phyloP scores from a whole-genome alignment of 2,113 vertebrate species.

The Corapipo altera region DNA sequence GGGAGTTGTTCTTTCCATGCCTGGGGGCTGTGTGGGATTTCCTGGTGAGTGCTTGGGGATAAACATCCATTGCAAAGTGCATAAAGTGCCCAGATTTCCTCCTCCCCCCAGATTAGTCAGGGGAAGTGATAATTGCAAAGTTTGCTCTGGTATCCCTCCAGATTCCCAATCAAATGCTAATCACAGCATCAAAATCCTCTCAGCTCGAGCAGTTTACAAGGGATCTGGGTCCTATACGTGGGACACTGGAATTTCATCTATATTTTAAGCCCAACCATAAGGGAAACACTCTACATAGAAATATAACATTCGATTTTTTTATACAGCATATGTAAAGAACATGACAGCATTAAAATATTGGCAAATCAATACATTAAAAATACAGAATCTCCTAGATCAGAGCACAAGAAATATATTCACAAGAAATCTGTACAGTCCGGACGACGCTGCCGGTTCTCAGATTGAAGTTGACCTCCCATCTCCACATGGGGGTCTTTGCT shows the following conservation, averaged over 20 bases:
- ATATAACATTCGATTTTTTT: conserved; percentile 14
- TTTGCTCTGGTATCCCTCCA: background rate
- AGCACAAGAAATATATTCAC: conserved; percentile 38
- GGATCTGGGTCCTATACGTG: background rate
- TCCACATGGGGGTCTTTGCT: background rate
- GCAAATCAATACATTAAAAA: conserved; percentile 32
- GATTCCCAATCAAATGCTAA: background rate
- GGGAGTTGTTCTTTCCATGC: background rate
- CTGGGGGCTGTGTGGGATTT: background rate
- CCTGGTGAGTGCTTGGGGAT: background rate
- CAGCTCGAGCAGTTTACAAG: background rate
- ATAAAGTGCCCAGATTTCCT: conserved; percentile 22
- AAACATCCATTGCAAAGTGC: conserved; percentile 21
- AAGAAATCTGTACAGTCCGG: background rate
- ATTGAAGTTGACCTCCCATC: background rate
- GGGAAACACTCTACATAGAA: conserved; percentile 25
- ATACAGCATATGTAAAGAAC: conserved; percentile 35
- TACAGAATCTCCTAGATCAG: conserved; percentile 26
- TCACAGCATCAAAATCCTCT: background rate
- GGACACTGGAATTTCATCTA: background rate
- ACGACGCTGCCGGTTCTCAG: fast-evolving
- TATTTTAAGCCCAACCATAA: background rate
- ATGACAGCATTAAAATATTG: conserved; percentile 19
- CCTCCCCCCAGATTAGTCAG: background rate
- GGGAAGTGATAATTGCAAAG: background rate